Percentiles rank a stretch among this genome's conserved stretches.
Conservation (phyloP, 2,888 invertebrate genomes). For the Platerodrilus igneus region DNA sequence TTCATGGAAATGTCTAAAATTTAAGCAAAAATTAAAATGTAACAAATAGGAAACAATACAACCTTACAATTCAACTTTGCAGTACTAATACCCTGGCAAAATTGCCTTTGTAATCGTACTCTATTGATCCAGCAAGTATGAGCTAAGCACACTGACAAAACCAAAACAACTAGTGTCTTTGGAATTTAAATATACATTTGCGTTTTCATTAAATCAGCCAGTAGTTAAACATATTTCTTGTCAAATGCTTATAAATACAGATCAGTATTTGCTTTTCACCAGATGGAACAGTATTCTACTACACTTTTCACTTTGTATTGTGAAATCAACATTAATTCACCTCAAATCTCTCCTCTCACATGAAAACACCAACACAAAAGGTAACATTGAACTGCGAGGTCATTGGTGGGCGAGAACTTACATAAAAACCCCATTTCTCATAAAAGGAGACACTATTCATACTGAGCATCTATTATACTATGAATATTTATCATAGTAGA, state of each 20-base stretch:
- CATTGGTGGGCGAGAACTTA: no score
- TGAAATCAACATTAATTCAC: slow-evolving; percentile 40
- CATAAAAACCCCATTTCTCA: no score
- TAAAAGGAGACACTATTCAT: no score
- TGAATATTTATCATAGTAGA: background rate
- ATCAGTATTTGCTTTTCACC: no score
- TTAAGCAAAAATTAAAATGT: no score
- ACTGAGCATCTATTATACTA: no score
- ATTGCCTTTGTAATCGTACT: slow-evolving; percentile 40
- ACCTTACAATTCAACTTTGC: background rate
- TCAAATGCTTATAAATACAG: no score
- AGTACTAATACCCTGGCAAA: slow-evolving; percentile 33
- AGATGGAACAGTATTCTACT: slow-evolving; percentile 13
- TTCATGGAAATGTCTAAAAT: slow-evolving; percentile 35
- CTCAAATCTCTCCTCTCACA: slow-evolving; percentile 31
- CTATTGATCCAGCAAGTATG: slow-evolving; percentile 45
- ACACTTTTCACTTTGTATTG: slow-evolving; percentile 33
- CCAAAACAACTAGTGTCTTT: slow-evolving; percentile 31
- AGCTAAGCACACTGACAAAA: slow-evolving; percentile 36
- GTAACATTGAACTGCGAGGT: slow-evolving; percentile 24
- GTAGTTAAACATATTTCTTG: no score
- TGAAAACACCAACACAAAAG: slow-evolving; percentile 34
- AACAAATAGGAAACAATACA: slow-evolving; percentile 16
- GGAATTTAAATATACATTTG: no score
- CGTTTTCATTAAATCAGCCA: no score